phyloP scores from a whole-genome alignment of 2,888 invertebrate genomes.

The Omphaloscelis lunosa region DNA sequence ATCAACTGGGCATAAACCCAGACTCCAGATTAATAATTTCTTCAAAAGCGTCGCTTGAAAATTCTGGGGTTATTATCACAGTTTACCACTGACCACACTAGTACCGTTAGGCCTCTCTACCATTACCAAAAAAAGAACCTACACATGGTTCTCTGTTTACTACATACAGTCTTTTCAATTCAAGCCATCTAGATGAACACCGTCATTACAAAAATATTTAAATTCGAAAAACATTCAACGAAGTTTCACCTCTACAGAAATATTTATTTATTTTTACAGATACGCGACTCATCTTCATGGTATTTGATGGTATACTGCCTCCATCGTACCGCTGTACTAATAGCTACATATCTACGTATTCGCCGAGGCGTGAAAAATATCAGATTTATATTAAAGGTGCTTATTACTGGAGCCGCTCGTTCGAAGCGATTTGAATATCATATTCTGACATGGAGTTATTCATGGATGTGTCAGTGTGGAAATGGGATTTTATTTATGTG shows the following conservation, averaged over 20 bases:
- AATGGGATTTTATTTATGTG: constrained; percentile 35
- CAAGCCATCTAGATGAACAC: neutral
- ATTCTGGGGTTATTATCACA: too few species aligned
- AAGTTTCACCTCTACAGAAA: neutral
- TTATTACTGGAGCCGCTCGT: constrained; percentile 40
- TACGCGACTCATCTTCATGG: neutral
- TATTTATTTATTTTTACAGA: neutral
- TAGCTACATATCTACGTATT: too few species aligned
- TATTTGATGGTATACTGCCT: neutral
- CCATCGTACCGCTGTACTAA: neutral
- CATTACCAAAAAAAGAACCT: too few species aligned
- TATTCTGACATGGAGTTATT: constrained; percentile 53
- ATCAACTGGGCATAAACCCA: too few species aligned
- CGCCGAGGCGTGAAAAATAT: constrained; percentile 40
- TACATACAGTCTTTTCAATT: neutral
- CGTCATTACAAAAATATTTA: neutral
- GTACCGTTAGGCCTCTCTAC: too few species aligned
- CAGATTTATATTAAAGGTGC: constrained; percentile 43
- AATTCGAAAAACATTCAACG: neutral
- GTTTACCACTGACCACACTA: too few species aligned
- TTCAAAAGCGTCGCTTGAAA: too few species aligned
- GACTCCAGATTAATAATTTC: too few species aligned
- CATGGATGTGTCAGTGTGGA: constrained; percentile 45
- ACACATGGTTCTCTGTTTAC: neutral
- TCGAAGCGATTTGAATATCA: constrained; percentile 56